Evolutionary conservation across 2,113 vertebrate species (phyloP).

Genomic region (Ailurus styani): DNA sequence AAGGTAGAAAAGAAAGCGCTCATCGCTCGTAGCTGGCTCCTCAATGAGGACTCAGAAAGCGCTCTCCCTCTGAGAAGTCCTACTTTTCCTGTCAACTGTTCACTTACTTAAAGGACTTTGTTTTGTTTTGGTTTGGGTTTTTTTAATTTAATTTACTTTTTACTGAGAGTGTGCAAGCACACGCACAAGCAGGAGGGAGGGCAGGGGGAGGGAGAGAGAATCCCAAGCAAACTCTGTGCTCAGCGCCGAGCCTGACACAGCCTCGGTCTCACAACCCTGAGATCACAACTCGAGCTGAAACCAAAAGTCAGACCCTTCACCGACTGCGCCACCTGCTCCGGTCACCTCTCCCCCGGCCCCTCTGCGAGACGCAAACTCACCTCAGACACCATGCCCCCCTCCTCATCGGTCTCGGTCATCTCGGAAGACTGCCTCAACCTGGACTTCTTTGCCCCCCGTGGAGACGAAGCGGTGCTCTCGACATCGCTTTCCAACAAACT

Average conservation of each 20-base stretch:
- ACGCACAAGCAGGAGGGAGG: background rate
- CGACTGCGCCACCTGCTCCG: background rate
- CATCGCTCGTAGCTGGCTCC: background rate
- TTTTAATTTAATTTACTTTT: too few species aligned
- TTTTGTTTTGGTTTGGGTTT: too few species aligned
- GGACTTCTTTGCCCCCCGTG: slow-evolving; percentile 77
- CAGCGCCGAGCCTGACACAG: background rate
- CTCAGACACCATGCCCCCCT: slow-evolving; percentile 72
- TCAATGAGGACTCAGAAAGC: background rate
- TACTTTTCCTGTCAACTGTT: background rate
- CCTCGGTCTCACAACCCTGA: background rate
- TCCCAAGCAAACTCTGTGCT: background rate
- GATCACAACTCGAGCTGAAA: background rate
- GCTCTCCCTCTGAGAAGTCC: background rate
- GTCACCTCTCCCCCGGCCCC: background rate
- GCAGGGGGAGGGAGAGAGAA: background rate
- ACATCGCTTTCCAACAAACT: slow-evolving; percentile 93
- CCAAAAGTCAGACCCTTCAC: background rate
- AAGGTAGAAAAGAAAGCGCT: background rate
- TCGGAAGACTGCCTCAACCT: slow-evolving; percentile 73
- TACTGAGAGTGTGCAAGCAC: background rate
- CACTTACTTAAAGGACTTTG: background rate
- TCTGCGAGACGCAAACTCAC: slow-evolving; percentile 30
- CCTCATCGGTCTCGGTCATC: slow-evolving; percentile 81
- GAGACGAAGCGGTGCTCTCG: slow-evolving; percentile 92